phyloP scores from a whole-genome alignment of 2,888 invertebrate species.

The Pharmacophagus antenor region DNA sequence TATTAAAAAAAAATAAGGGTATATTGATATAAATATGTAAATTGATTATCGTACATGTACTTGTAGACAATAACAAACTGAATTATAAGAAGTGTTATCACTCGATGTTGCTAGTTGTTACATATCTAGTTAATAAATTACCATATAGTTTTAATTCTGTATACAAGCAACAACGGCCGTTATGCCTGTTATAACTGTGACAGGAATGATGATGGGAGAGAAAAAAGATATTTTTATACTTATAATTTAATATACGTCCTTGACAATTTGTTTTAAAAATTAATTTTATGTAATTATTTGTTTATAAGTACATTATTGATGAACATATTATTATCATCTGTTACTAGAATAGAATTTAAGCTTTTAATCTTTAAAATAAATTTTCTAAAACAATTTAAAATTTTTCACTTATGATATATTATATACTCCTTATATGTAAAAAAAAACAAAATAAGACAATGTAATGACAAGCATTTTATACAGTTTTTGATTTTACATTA shows the following conservation, averaged over 20 bases:
- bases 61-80: too few species aligned
- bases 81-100: too few species aligned
- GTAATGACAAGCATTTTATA: background rate
- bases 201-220: background rate
- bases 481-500: too few species aligned
- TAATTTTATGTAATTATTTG: constrained; percentile 24
- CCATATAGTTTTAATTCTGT: background rate
- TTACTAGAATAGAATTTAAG: constrained; percentile 49
- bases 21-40: too few species aligned
- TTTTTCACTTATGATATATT: background rate
- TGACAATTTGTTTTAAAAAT: background rate
- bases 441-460: constrained; percentile 26
- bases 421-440: constrained; percentile 1
- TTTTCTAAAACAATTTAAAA: constrained; percentile 24
- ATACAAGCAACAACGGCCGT: too few species aligned
- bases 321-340: constrained; percentile 65
- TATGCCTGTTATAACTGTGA: background rate
- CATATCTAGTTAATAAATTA: background rate
- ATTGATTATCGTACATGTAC: too few species aligned
- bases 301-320: constrained; percentile 51
- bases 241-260: background rate
- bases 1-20: too few species aligned
- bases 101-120: constrained; percentile 1
- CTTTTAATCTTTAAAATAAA: constrained; percentile 49
- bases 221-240: background rate